Evolutionary conservation across 2,113 vertebrate species (phyloP).

Genomic region (Carassius carassius): DNA sequence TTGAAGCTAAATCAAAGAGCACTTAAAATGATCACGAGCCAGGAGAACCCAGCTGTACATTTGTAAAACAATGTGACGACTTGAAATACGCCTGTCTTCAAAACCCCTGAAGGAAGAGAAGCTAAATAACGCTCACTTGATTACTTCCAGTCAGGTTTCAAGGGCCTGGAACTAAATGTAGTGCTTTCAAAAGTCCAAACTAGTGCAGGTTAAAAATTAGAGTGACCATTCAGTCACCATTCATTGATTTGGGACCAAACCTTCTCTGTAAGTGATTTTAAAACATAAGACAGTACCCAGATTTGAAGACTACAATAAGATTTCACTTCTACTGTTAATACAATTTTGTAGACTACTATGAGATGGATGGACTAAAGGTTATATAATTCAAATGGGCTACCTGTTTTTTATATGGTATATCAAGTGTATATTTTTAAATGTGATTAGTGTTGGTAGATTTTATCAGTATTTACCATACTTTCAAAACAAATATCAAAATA

Average conservation of each 20-base stretch:
- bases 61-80: slow-evolving; percentile 35
- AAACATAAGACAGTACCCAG: too few species aligned
- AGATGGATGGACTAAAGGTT: too few species aligned
- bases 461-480: too few species aligned
- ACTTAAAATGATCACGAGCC: slow-evolving; percentile 30
- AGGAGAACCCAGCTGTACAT: slow-evolving; percentile 37
- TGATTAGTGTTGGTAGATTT: too few species aligned
- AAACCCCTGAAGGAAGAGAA: slow-evolving; percentile 1
- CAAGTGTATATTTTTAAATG: too few species aligned
- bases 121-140: background rate
- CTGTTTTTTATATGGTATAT: too few species aligned
- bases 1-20: slow-evolving; percentile 36
- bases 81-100: slow-evolving; percentile 9
- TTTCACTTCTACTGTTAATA: too few species aligned
- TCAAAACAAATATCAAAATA: too few species aligned
- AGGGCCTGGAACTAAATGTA: background rate
- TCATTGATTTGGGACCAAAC: background rate
- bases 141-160: slow-evolving; percentile 26
- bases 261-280: too few species aligned
- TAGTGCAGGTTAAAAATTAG: background rate
- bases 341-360: too few species aligned
- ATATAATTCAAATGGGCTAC: too few species aligned
- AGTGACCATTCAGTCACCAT: background rate
- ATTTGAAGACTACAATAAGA: too few species aligned
- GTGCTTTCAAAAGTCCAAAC: background rate